Base-by-base conservation (phyloP, 2,888 invertebrate species). In the Coleophora deauratella region DNA sequence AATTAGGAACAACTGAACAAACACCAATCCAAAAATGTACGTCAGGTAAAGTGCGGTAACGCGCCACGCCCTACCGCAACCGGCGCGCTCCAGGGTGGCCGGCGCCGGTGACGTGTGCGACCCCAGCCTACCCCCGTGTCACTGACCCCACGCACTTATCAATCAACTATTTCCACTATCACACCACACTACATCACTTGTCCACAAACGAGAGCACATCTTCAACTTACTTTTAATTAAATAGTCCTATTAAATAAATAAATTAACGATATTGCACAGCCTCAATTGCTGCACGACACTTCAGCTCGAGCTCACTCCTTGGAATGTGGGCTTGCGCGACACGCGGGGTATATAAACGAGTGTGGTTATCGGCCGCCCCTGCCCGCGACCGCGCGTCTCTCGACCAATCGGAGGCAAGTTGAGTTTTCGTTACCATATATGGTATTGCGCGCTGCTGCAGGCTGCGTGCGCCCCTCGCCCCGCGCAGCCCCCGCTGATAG, bases 321-420 rank as follows among this genome's bases (percentile, higher is more conserved):
- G 80, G 86, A 86, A 86, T 86, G 86, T 72, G 72, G 66, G 67
- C 75, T 68, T 63, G 56, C 65, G 73, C 65, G 70, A 67, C 70
- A 54, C 58, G 71, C 82, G 72, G 86, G 85, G 84, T 88, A 88
- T 87, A 87, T 85, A 81, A 80, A 81, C 71, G 84, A 81, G 80
- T 76, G 72, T 75, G 81, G 73, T 81, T 84, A 77, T 81, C 80
- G 81, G 64, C 76, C 69, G 66, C 79, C 80, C 82, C 85, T 85
- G 82, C 87, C 87, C 86, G 73, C 74, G 81, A 66, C 75, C 66
- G 66, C 69, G 57, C 68, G 63, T 60, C 65, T 65, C 64, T 78
- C 87, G 73, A 73, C 91, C 91, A 91, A 91, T 91, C 80, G 87
- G 76, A 80, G 82, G 81, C 87, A 88, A 66, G 64, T 59, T 66